These are phyloP conservation scores for Eclectus roratus DNA, from an alignment of 2,113 vertebrate species.

Conservation along the genomic window DNA sequence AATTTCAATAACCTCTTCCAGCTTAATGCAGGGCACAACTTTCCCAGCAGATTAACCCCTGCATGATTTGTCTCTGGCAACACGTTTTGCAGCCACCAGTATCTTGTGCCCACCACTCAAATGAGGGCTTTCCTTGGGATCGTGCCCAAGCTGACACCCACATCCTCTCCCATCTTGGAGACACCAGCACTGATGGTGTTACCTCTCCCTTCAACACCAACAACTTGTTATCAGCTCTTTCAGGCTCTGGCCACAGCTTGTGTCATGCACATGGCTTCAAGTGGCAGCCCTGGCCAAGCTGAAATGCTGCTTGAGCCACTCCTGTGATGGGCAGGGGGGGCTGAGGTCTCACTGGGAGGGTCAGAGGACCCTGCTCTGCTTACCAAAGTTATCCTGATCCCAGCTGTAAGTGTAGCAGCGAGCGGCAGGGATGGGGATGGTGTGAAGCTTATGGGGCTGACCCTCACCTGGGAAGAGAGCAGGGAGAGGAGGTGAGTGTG, in stretches of 20 bases:
- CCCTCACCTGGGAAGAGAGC: constrained; percentile 37
- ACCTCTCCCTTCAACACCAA: not conserved
- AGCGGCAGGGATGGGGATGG: constrained; percentile 83
- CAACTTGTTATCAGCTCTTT: not conserved
- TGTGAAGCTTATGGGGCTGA: constrained; percentile 76
- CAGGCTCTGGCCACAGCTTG: not conserved
- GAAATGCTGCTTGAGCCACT: not conserved
- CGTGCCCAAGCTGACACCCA: not conserved
- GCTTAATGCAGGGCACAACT: not conserved
- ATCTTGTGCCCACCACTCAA: accelerated
- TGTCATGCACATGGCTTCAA: accelerated
- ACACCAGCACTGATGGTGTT: not conserved
- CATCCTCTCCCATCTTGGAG: not conserved
- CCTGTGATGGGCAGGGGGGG: not conserved
- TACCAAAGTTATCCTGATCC: constrained; percentile 97
- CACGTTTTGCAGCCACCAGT: not conserved
- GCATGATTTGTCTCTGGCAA: not conserved
- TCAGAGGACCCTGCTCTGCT: not conserved
- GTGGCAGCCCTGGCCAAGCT: not conserved
- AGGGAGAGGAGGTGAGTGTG: not conserved
- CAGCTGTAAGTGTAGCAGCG: constrained; percentile 90
- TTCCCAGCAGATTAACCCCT: not conserved
- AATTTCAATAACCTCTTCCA: not conserved
- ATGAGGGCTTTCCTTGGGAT: not conserved
- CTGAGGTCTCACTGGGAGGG: not conserved